These are phyloP conservation scores for Cardiocondyla obscurior DNA, from an alignment of 1,140 invertebrate genomes.

Conservation along the genomic window DNA sequence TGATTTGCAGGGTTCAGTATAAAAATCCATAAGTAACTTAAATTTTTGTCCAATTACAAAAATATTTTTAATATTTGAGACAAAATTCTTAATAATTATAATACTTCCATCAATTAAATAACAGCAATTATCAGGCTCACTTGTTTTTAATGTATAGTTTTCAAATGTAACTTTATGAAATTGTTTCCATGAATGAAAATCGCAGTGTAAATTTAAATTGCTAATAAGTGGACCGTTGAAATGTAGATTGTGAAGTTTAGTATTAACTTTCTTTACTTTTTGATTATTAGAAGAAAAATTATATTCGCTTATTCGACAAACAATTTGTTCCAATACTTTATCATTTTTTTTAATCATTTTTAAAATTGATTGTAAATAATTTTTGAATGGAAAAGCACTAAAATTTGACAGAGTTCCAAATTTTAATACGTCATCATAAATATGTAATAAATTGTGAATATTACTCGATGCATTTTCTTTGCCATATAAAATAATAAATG, in stretches of 20 bases:
- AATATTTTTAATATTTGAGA: not conserved
- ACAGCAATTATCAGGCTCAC: not conserved
- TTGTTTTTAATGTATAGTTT: not conserved
- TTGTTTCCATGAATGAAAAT: not conserved
- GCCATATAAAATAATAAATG: not conserved
- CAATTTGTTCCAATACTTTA: constrained; percentile 5
- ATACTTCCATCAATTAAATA: not conserved
- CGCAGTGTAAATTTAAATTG: not conserved
- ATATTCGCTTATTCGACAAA: not conserved
- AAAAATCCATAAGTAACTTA: not conserved
- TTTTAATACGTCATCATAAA: not conserved
- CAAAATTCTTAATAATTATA: not conserved
- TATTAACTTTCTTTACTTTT: not conserved
- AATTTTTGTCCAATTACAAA: not conserved
- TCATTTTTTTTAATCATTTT: constrained; percentile 1
- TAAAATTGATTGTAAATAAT: constrained; percentile 6
- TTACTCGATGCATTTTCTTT: not conserved
- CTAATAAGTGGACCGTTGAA: not conserved
- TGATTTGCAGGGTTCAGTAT: not conserved
- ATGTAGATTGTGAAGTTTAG: not conserved
- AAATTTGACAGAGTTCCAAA: not conserved
- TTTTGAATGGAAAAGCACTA: constrained; percentile 2
- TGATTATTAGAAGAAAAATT: not conserved
- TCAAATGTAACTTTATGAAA: not conserved
- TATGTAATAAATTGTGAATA: not conserved